These are phyloP conservation scores for Dilophus febrilis DNA, from an alignment of 2,888 invertebrate genomes.

Conservation along the genomic window DNA sequence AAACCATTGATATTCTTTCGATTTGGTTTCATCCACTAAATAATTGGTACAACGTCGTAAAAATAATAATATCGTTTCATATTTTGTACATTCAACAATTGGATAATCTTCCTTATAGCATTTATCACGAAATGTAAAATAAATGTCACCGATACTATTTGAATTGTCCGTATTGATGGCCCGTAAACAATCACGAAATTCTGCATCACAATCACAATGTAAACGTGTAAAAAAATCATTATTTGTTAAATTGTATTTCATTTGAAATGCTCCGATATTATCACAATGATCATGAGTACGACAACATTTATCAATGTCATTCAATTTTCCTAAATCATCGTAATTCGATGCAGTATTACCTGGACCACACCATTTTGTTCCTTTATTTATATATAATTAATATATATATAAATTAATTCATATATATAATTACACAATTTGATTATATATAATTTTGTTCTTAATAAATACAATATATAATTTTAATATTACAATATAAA, in stretches of 20 bases:
- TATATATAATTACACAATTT: too few relatives aligned
- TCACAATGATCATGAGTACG: slow-evolving; percentile 55
- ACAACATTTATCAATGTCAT: slow-evolving; percentile 72
- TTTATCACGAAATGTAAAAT: slow-evolving; percentile 19
- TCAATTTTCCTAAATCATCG: slow-evolving; percentile 65
- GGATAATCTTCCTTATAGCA: slow-evolving; percentile 24
- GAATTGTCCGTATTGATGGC: slow-evolving; percentile 18
- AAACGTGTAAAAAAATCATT: slow-evolving; percentile 26
- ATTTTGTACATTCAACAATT: slow-evolving; percentile 18
- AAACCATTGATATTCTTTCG: slow-evolving; percentile 25
- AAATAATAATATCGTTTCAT: slow-evolving; percentile 19
- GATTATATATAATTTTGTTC: too few relatives aligned
- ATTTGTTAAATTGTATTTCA: slow-evolving; percentile 21
- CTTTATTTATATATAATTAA: slow-evolving; percentile 24
- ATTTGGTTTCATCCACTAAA: slow-evolving; percentile 16
- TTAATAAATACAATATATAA: too few relatives aligned
- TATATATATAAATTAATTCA: too few relatives aligned
- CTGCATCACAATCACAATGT: slow-evolving; percentile 25
- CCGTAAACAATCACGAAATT: slow-evolving; percentile 26
- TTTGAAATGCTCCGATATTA: slow-evolving; percentile 19
- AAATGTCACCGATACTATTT: slow-evolving; percentile 23
- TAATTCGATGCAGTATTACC: slow-evolving; percentile 64
- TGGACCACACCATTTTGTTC: slow-evolving; percentile 87
- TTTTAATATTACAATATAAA: too few relatives aligned
- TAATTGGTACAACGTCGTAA: slow-evolving; percentile 25